These are phyloP conservation scores for Triplophysa rosa DNA, from an alignment of 2,113 vertebrate genomes.

Conservation along the genomic window DNA sequence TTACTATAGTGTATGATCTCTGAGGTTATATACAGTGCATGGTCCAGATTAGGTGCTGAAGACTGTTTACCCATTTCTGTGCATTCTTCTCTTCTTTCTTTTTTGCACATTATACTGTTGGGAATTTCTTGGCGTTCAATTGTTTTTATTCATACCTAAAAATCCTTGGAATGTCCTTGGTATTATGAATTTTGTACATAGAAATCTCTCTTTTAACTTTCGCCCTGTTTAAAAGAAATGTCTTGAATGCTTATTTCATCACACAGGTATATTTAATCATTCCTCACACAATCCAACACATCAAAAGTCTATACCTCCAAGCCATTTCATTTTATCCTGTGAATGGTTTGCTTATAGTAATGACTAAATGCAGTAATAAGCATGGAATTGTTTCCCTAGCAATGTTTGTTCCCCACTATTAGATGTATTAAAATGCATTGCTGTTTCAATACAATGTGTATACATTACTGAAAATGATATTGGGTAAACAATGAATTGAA, in stretches of 20 bases:
- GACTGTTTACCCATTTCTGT: background rate
- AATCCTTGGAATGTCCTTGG: background rate
- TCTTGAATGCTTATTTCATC: background rate
- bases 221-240: background rate
- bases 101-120: background rate
- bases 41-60: background rate
- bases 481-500: background rate
- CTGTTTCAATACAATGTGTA: background rate
- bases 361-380: constrained; percentile 18
- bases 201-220: background rate
- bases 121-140: background rate
- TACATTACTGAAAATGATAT: background rate
- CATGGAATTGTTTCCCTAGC: background rate
- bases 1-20: background rate
- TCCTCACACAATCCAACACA: background rate
- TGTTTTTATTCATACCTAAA: background rate
- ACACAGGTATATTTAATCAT: background rate
- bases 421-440: background rate
- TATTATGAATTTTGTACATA: background rate
- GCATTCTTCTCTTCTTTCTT: background rate
- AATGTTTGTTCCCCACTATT: background rate
- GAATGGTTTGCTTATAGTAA: background rate
- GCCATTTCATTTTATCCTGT: background rate
- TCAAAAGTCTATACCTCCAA: background rate
- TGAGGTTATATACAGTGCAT: too few relatives aligned